Percentiles rank a stretch among this genome's conserved stretches.
These are phyloP conservation scores for Hippocampus barbouri DNA, from an alignment of 2,113 vertebrate species.

Conservation along the genomic window DNA sequence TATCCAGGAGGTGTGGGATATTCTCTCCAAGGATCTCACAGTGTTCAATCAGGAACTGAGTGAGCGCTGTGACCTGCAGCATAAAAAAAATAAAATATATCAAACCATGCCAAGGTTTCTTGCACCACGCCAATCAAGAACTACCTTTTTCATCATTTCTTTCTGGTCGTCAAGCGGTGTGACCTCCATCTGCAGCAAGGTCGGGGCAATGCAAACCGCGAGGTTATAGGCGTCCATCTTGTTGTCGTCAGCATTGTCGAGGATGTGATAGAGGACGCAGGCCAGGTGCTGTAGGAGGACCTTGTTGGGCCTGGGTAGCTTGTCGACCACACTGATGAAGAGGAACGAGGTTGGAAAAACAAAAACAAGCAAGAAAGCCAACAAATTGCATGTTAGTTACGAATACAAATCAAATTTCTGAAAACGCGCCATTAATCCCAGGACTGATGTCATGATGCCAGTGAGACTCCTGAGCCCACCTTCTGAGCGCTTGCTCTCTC, in stretches of 20 bases:
- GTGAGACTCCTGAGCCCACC: constrained; percentile 57
- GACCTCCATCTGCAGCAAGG: constrained; percentile 75
- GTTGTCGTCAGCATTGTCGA: constrained; percentile 71
- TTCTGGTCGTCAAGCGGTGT: constrained; percentile 72
- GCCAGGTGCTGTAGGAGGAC: constrained; percentile 75
- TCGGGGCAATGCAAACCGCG: constrained; percentile 87
- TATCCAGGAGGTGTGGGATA: constrained; percentile 62
- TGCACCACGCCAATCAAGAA: constrained; percentile 48
- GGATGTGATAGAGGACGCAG: constrained; percentile 75
- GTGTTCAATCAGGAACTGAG: constrained; percentile 88
- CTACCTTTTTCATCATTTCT: constrained; percentile 76
- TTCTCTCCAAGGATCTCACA: constrained; percentile 83
- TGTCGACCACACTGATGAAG: constrained; percentile 72
- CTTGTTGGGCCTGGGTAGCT: constrained; percentile 77
- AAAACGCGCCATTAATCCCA: too few species aligned
- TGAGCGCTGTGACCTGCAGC: constrained; percentile 80
- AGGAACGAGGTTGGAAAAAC: constrained; percentile 13
- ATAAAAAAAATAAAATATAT: constrained; percentile 2
- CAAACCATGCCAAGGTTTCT: constrained; percentile 37
- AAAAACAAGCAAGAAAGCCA: constrained; percentile 31
- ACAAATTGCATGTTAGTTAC: constrained; percentile 32
- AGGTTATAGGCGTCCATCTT: constrained; percentile 89
- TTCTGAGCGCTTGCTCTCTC: constrained; percentile 73
- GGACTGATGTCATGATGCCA: background rate
- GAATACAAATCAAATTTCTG: background rate